Percentiles rank a stretch among this genome's conserved stretches.
These are phyloP conservation scores for Myotis brandtii DNA, from an alignment of 2,113 vertebrate species.

Conservation along the genomic window DNA sequence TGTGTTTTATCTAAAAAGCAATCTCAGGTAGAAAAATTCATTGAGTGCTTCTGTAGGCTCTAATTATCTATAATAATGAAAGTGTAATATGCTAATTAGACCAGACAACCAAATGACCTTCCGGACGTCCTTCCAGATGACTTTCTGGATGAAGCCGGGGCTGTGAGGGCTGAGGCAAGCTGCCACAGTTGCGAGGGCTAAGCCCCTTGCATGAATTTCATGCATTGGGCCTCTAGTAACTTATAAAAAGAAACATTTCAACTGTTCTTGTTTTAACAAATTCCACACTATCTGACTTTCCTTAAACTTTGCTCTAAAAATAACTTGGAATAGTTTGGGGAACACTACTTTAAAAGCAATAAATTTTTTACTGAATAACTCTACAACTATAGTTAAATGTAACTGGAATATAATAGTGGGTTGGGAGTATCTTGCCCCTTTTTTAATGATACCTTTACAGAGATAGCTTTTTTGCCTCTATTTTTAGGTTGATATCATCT, in stretches of 20 bases:
- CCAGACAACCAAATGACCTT: too few relatives aligned
- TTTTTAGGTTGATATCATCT: not conserved
- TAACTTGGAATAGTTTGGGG: not conserved
- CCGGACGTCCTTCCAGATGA: too few relatives aligned
- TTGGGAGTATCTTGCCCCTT: not conserved
- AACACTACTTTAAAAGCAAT: not conserved
- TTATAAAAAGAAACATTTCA: not conserved
- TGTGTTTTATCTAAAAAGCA: not conserved
- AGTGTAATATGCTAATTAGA: too few relatives aligned
- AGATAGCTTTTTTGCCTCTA: not conserved
- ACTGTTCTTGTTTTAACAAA: not conserved
- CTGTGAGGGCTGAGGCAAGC: too few relatives aligned
- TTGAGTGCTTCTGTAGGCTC: not conserved
- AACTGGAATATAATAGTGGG: not conserved
- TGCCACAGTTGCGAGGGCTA: too few relatives aligned
- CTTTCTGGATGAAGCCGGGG: too few relatives aligned
- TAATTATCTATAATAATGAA: not conserved
- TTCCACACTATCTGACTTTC: not conserved
- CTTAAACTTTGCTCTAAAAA: constrained; percentile 42
- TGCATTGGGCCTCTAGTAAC: not conserved
- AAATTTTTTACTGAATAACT: not conserved
- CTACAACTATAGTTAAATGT: not conserved
- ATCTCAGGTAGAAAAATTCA: not conserved
- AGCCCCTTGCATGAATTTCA: too few relatives aligned
- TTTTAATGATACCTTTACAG: not conserved